Conservation (phyloP, 2,888 invertebrate genomes). For the Salticus scenicus region DNA sequence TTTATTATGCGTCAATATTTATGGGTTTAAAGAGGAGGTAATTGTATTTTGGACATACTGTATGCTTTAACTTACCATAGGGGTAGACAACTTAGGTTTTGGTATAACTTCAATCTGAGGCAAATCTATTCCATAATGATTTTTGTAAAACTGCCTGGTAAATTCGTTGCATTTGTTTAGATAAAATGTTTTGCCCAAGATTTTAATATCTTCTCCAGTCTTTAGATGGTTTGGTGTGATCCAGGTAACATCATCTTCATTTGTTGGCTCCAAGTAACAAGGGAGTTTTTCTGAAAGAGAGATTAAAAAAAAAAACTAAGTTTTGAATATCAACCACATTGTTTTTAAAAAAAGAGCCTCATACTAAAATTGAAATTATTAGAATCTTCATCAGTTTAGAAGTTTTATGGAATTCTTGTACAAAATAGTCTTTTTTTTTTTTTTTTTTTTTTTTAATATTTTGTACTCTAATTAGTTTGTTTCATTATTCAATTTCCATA, state of each 20-base stretch:
- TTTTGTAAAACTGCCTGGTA: conserved; percentile 20
- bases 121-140: conserved; percentile 16
- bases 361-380: too few relatives aligned
- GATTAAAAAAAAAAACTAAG: background rate
- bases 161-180: conserved; percentile 30
- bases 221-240: conserved; percentile 1
- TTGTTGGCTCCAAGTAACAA: conserved; percentile 31
- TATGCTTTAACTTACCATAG: conserved; percentile 31
- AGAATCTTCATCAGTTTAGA: too few relatives aligned
- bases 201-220: conserved; percentile 9
- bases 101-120: conserved; percentile 23
- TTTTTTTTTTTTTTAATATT: too few relatives aligned
- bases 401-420: too few relatives aligned
- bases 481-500: too few relatives aligned
- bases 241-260: conserved; percentile 25
- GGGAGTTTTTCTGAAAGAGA: conserved; percentile 19
- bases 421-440: too few relatives aligned
- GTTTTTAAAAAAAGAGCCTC: background rate
- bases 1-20: too few relatives aligned
- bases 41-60: too few relatives aligned
- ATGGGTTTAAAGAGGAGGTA: too few relatives aligned
- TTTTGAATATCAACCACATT: background rate
- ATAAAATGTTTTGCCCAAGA: conserved; percentile 38
- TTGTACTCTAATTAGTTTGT: too few relatives aligned
- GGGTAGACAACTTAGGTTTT: background rate